Evolutionary conservation across 2,113 vertebrate species (phyloP), one percentile per base, ranked within the genome.

Genomic region (Glaucidium brasilianum): DNA sequence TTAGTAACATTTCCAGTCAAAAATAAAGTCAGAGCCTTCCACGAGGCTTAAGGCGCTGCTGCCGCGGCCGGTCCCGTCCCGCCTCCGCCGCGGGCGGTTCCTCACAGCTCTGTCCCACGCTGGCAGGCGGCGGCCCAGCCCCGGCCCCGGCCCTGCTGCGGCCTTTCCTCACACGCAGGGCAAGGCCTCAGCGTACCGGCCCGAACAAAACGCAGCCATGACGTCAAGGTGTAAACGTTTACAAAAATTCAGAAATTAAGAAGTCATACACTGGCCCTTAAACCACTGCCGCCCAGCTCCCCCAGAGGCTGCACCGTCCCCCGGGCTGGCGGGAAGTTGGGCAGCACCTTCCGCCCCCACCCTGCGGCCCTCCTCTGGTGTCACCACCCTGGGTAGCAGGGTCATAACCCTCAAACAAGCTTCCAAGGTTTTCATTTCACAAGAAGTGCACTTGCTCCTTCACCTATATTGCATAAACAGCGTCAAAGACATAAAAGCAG

Each of bases 321-420:
- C 39, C 0, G 0, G 5, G 16, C 34, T 4, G 16, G 2, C 9
- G 0, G 23, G 12, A 10, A n/a, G 11, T 35, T 26, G 41, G 39
- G 25, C 47, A 55, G 11, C 37, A 11, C 0, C 3, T 15, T 22
- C 6, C 0, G 7, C 5, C 12, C 12, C 11, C 0, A 0, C 1
- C 0, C 49, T 12, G 1, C 56, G 5, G 27, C 23, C 18, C 22
- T n/a, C 12, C 25, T 4, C 27, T 10, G 10, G 47, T 3, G 25
- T 21, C 7, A 8, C 66, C 47, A 2, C 0, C 0, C 2, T 2
- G 21, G 20, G 27, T 5, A 34, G 35, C 15, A 3, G 27, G 10
- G 32, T 5, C 41, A 0, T 5, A 14, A 3, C 50, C 37, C 34
- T 19, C 6, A 9, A 12, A 2, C 0, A 6, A n/a, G 29, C 22